phyloP scores from a whole-genome alignment of 1,140 invertebrate species.

The Heliconius eleuchia region DNA sequence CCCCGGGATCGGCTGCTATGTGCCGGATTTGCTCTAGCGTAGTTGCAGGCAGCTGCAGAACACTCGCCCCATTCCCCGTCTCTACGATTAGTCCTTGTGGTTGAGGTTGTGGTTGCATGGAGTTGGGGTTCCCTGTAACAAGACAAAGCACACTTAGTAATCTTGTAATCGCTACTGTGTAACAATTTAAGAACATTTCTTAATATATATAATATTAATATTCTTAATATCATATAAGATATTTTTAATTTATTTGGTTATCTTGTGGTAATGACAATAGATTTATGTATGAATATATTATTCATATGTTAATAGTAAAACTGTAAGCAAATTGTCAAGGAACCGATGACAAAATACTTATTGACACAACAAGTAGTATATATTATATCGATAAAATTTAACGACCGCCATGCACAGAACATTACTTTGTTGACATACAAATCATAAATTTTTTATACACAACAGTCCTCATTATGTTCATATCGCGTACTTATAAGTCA shows the following conservation, averaged over 20 bases:
- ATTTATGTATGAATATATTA: not conserved
- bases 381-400: constrained; percentile 22
- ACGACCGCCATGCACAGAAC: not conserved
- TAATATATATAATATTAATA: not conserved
- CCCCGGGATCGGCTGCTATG: constrained; percentile 84
- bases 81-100: constrained; percentile 78
- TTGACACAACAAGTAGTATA: not conserved
- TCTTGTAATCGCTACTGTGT: not conserved
- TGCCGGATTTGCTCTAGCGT: constrained; percentile 86
- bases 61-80: constrained; percentile 82
- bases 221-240: not conserved
- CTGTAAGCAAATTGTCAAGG: not conserved
- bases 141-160: constrained; percentile 21
- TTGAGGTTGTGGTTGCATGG: constrained; percentile 67
- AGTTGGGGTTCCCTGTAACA: constrained; percentile 64
- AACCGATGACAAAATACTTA: not conserved
- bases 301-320: not conserved
- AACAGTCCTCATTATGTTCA: constrained; percentile 26
- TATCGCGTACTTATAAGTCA: constrained; percentile 29
- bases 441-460: constrained; percentile 16
- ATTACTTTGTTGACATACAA: constrained; percentile 13
- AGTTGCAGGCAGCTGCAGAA: constrained; percentile 84
- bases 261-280: not conserved
- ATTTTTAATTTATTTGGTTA: not conserved
- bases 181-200: not conserved